Percentiles rank a stretch among this genome's conserved stretches.
These are phyloP conservation scores for Podarcis raffonei DNA, from an alignment of 2,113 vertebrate genomes.

Conservation along the genomic window DNA sequence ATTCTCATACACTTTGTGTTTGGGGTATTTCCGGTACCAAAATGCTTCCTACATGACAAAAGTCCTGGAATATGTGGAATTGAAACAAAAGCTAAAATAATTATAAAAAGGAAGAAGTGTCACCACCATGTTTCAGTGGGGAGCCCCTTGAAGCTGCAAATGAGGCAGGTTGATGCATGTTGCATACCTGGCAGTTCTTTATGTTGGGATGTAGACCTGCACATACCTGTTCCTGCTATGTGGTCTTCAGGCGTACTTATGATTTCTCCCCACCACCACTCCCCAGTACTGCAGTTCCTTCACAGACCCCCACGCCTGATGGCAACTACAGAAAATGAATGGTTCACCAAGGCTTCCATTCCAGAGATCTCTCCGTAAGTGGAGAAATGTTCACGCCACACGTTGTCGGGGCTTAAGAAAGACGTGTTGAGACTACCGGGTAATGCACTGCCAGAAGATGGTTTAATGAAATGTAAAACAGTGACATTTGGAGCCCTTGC, in stretches of 20 bases:
- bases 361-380: neutral
- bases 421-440: constrained; percentile 4
- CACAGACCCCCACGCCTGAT: neutral
- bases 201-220: neutral
- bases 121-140: neutral
- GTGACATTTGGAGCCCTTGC: neutral
- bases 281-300: neutral
- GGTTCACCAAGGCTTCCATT: neutral
- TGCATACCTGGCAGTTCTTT: neutral
- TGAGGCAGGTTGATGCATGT: no score
- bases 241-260: neutral
- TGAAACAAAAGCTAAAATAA: neutral
- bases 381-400: neutral
- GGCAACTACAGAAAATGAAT: neutral
- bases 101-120: neutral
- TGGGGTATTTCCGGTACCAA: neutral
- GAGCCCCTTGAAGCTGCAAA: neutral
- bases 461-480: constrained; percentile 20
- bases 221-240: neutral
- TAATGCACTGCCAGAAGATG: neutral
- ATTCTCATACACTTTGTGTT: neutral
- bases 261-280: neutral
- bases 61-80: neutral
- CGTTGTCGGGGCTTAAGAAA: neutral
- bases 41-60: neutral